Conservation (phyloP, 2,888 invertebrate genomes). For the Physocephala rufipes region DNA sequence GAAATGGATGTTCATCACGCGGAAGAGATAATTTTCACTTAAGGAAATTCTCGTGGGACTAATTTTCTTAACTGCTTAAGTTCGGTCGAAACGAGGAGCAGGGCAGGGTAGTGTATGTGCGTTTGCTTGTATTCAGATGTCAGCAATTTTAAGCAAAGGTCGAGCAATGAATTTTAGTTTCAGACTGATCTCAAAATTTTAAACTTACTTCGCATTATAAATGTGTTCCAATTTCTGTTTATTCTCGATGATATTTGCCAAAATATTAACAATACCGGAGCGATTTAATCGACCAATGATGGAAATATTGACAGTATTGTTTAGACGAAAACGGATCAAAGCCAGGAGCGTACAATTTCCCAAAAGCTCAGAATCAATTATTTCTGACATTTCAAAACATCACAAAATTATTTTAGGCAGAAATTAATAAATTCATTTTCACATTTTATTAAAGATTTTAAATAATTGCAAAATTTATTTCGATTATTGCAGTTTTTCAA, state of each 20-base stretch:
- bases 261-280: slow-evolving; percentile 59
- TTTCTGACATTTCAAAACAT: slow-evolving; percentile 58
- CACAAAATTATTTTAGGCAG: not conserved
- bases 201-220: slow-evolving; percentile 62
- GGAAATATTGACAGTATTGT: slow-evolving; percentile 57
- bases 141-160: not conserved
- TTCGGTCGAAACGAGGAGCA: not conserved
- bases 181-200: too few relatives aligned
- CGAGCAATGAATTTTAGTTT: not conserved
- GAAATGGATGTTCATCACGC: not conserved
- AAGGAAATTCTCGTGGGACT: too few relatives aligned
- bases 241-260: slow-evolving; percentile 61
- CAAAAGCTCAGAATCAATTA: slow-evolving; percentile 61
- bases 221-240: slow-evolving; percentile 57
- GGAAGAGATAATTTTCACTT: not conserved
- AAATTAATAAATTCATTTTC: not conserved
- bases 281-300: slow-evolving; percentile 58
- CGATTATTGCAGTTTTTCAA: not conserved
- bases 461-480: not conserved
- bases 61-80: not conserved
- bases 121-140: not conserved
- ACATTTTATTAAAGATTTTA: not conserved
- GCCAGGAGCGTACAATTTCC: slow-evolving; percentile 64
- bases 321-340: slow-evolving; percentile 59
- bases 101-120: not conserved